phyloP scores from a whole-genome alignment of 2,888 invertebrate genomes.

The Mayetiola destructor region DNA sequence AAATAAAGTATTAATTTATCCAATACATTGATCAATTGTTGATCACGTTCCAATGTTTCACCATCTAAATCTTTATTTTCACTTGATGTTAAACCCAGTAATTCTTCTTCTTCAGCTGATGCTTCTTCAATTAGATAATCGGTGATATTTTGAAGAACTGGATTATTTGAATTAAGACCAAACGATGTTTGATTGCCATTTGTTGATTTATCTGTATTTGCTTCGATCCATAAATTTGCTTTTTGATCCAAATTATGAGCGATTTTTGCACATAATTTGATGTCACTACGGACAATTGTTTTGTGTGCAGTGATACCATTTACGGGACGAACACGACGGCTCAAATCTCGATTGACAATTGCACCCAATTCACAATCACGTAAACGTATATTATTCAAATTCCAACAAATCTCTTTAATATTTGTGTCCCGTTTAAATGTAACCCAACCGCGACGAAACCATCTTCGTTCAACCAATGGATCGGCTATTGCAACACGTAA shows the following conservation, averaged over 20 bases:
- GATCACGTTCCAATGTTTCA: constrained; percentile 53
- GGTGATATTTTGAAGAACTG: constrained; percentile 89
- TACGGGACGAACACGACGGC: constrained; percentile 80
- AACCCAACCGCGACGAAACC: constrained; percentile 96
- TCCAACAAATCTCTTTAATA: constrained; percentile 99
- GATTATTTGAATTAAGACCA: constrained; percentile 73
- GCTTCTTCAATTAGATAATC: constrained; percentile 97
- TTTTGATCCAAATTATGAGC: constrained; percentile 80
- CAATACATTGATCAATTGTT: constrained; percentile 52
- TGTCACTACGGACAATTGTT: constrained; percentile 77
- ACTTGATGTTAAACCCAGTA: constrained; percentile 50
- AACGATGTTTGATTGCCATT: constrained; percentile 29
- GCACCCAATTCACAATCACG: constrained; percentile 76
- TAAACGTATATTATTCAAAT: constrained; percentile 84
- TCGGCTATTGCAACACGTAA: constrained; percentile 92
- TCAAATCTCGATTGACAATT: constrained; percentile 73
- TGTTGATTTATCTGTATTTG: constrained; percentile 31
- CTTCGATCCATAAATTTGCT: constrained; percentile 57
- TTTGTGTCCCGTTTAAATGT: constrained; percentile 93
- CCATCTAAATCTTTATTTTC: constrained; percentile 37
- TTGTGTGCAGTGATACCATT: constrained; percentile 84
- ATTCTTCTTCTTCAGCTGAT: constrained; percentile 93
- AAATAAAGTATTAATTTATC: constrained; percentile 81
- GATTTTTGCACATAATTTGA: constrained; percentile 81
- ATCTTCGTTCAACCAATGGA: constrained; percentile 88